A percentile compares a stretch with the other conserved stretches of the same genome.
Evolutionary conservation across 2,113 vertebrate species (phyloP).

Genomic region (Todiramphus chloris): DNA sequence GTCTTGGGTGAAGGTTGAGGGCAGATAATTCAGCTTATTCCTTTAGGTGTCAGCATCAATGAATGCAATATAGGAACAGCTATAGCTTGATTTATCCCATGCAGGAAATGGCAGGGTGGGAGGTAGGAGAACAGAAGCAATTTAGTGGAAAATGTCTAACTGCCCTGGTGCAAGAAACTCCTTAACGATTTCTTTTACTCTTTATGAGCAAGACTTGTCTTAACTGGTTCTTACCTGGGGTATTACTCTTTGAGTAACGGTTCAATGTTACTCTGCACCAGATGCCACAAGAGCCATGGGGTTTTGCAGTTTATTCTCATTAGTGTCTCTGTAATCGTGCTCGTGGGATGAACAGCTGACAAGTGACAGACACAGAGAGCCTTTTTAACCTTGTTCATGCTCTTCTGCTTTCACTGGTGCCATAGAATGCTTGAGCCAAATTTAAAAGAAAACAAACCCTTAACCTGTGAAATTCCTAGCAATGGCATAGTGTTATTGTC

Average conservation of each 20-base stretch:
- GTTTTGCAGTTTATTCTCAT: background rate
- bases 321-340: background rate
- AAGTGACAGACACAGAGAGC: background rate
- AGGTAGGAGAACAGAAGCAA: background rate
- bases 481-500: background rate
- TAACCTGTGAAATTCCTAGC: background rate
- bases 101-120: background rate
- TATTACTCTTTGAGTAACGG: background rate
- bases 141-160: background rate
- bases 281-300: background rate
- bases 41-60: background rate
- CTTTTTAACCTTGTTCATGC: background rate
- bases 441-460: background rate
- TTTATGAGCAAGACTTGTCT: background rate
- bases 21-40: background rate
- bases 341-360: background rate
- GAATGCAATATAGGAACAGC: background rate
- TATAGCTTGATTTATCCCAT: rapidly evolving
- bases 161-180: background rate
- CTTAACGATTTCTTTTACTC: background rate
- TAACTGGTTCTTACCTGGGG: background rate
- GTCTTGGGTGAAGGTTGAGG: background rate
- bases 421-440: background rate
- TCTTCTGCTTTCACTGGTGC: background rate
- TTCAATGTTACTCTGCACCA: background rate